A percentile compares a stretch with the other conserved stretches of the same genome.
Conservation (phyloP, 2,113 vertebrate species). For the Penelope pileata region DNA sequence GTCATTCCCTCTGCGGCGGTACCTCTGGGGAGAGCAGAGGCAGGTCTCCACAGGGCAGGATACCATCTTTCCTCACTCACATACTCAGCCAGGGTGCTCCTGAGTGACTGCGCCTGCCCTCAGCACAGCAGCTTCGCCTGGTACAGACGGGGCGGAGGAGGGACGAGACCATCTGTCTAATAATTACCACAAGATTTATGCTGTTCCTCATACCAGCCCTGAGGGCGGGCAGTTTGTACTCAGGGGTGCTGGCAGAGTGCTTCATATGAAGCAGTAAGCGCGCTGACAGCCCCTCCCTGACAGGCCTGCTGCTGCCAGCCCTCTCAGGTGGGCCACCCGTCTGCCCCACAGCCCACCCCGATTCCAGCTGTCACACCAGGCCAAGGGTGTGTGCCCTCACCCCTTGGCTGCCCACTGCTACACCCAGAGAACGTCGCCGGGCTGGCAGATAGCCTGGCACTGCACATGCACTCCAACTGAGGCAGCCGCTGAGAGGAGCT, state of each 20-base stretch:
- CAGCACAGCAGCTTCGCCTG: neutral
- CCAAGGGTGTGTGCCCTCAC: constrained; percentile 19
- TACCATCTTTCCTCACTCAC: constrained; percentile 58
- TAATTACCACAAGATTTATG: neutral
- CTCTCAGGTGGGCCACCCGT: constrained; percentile 54
- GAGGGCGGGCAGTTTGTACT: neutral
- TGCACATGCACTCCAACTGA: neutral
- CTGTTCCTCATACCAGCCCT: neutral
- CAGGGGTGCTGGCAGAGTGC: neutral
- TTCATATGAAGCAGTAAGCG: neutral
- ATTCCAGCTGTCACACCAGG: constrained; percentile 12
- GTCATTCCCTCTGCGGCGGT: constrained; percentile 16
- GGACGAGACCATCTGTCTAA: constrained; percentile 54
- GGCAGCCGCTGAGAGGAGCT: no score
- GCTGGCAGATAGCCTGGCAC: neutral
- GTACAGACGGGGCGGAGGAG: constrained; percentile 30
- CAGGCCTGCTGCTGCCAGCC: neutral
- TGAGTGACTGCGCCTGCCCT: neutral
- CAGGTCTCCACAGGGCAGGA: constrained; percentile 39
- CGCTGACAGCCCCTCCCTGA: neutral
- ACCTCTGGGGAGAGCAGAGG: neutral
- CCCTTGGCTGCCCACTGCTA: neutral
- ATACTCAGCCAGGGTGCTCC: constrained; percentile 48
- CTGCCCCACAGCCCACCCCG: neutral
- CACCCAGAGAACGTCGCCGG: neutral